Conservation (phyloP, 2,797 vertebrate genomes). For the Malurus splendens region DNA sequence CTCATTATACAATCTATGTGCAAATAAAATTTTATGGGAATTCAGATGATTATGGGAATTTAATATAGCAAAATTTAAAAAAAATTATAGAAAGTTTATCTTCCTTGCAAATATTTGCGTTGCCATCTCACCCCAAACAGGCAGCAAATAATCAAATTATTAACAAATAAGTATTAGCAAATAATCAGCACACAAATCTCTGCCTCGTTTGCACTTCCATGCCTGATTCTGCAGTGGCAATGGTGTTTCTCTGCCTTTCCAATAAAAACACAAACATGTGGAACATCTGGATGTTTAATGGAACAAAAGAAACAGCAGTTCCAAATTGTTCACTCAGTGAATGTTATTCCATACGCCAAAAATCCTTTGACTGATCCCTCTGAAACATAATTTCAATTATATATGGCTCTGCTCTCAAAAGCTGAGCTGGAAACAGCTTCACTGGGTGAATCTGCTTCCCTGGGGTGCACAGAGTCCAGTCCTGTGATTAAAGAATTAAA, state of each 20-base stretch:
- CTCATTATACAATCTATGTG: background rate
- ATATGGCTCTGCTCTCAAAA: background rate
- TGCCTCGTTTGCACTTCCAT: background rate
- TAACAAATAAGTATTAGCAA: too few species aligned
- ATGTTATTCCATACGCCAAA: background rate
- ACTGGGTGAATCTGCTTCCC: background rate
- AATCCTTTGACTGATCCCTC: background rate
- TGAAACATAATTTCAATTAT: background rate
- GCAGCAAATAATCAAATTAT: background rate
- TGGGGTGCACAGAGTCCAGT: background rate
- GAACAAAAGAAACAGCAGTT: background rate
- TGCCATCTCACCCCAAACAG: background rate
- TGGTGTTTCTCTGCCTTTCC: background rate
- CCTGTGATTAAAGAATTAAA: background rate
- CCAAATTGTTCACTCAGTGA: background rate
- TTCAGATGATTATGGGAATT: background rate
- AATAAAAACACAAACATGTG: background rate
- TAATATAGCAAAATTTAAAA: background rate
- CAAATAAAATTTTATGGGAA: background rate
- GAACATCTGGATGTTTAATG: background rate
- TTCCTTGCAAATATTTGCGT: background rate
- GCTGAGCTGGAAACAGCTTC: background rate
- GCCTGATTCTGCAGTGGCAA: background rate
- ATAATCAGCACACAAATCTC: background rate
- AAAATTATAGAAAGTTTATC: background rate